Evolutionary conservation across 37 sponge, comb jelly and placozoan species (phyloP).

Genomic region (Ephydatia muelleri): DNA sequence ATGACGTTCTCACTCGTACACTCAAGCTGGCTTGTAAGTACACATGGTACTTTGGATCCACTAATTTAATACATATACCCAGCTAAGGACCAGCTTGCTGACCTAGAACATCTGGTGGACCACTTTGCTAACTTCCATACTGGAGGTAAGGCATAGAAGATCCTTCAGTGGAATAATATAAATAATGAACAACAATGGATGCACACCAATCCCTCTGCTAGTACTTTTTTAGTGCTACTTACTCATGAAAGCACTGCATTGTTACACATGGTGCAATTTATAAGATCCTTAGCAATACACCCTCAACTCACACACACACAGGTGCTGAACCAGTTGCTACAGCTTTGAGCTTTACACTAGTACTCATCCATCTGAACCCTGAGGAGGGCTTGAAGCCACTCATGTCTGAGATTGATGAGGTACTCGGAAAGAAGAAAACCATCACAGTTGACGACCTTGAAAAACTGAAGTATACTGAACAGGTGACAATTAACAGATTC

Average conservation of each 20-base stretch:
- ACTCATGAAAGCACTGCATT: too few species aligned
- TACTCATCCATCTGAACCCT: neutral
- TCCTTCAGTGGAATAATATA: slow-evolving; percentile 6
- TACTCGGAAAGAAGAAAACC: neutral
- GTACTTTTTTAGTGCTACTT: neutral
- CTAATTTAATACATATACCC: neutral
- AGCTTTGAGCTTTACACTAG: neutral
- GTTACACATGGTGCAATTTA: slow-evolving; percentile 3
- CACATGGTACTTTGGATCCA: too few species aligned
- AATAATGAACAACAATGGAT: neutral
- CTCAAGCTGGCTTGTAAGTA: too few species aligned
- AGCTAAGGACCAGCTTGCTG: neutral
- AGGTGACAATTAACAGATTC: neutral
- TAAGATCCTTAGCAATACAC: slow-evolving; percentile 29
- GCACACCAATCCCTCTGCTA: neutral
- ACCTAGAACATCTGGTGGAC: neutral
- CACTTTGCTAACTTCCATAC: slow-evolving; percentile 6
- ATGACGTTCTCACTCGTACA: too few species aligned
- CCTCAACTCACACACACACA: slow-evolving; percentile 41
- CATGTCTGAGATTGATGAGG: neutral
- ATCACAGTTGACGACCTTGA: neutral
- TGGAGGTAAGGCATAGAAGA: neutral
- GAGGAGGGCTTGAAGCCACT: neutral
- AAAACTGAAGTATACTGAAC: slow-evolving; percentile 4
- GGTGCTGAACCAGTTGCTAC: neutral